phyloP scores from a whole-genome alignment of 1,140 invertebrate genomes.

The Venustaconcha ellipsiformis region DNA sequence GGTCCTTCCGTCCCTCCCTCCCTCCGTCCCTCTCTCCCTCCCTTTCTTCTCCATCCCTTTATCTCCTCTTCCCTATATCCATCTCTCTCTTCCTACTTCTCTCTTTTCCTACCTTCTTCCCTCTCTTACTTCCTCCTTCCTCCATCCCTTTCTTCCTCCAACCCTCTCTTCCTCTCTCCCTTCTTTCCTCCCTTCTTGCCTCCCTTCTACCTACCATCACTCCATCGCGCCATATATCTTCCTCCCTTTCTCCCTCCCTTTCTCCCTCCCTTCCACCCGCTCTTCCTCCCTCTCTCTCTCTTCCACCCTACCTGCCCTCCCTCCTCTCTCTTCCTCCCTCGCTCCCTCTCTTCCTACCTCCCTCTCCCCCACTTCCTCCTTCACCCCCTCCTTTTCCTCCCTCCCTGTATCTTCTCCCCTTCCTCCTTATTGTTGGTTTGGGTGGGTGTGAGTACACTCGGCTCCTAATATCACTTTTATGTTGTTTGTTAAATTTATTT shows the following conservation, averaged over 20 bases:
- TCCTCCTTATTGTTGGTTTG: background rate
- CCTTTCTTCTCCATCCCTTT: no score
- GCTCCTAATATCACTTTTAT: no score
- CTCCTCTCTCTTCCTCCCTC: slow-evolving; percentile 7
- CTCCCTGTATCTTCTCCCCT: background rate
- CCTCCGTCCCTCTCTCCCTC: no score
- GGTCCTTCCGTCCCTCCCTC: no score
- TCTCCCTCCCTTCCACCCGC: background rate
- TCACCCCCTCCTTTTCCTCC: background rate
- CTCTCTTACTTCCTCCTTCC: background rate
- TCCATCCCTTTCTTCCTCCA: background rate
- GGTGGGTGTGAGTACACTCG: no score
- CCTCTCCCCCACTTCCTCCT: background rate
- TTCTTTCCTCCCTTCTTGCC: background rate
- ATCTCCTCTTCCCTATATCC: background rate
- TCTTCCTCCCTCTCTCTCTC: background rate
- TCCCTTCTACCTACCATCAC: background rate
- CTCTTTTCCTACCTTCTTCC: slow-evolving; percentile 1
- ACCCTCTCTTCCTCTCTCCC: no score
- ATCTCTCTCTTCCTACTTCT: background rate
- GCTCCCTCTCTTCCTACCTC: slow-evolving; percentile 6
- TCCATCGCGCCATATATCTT: slow-evolving; percentile 5
- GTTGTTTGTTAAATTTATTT: no score
- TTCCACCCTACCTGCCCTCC: background rate
- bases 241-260: background rate